Evolutionary conservation across 2,888 invertebrate species (phyloP).

Genomic region (Acrobasis suavella): DNA sequence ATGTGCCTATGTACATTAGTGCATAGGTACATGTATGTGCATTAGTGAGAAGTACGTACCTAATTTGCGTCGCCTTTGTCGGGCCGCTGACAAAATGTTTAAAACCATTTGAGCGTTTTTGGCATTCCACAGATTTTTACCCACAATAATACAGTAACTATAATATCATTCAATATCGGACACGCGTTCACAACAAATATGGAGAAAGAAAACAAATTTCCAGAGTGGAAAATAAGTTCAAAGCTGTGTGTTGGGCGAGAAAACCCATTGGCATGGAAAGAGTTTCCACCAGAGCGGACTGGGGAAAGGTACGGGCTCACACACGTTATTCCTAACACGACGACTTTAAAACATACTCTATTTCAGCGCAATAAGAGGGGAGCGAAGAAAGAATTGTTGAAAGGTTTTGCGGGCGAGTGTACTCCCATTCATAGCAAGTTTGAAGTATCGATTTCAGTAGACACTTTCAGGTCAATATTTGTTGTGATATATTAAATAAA

Average conservation of each 20-base stretch:
- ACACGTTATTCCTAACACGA: slow-evolving; percentile 26
- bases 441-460: slow-evolving; percentile 1
- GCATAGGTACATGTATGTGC: too few species aligned
- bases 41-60: too few species aligned
- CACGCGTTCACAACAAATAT: slow-evolving; percentile 31
- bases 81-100: too few species aligned
- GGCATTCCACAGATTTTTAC: not conserved
- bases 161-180: slow-evolving; percentile 15
- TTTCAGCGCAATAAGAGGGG: not conserved
- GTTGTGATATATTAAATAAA: not conserved
- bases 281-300: slow-evolving; percentile 55
- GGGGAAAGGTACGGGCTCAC: slow-evolving; percentile 44
- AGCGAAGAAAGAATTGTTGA: not conserved
- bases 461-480: not conserved
- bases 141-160: not conserved
- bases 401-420: not conserved
- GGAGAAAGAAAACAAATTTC: slow-evolving; percentile 62
- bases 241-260: slow-evolving; percentile 62
- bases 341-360: not conserved
- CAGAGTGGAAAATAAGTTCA: slow-evolving; percentile 68
- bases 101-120: too few species aligned
- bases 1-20: too few species aligned
- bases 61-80: too few species aligned
- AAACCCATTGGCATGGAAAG: slow-evolving; percentile 60
- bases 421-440: slow-evolving; percentile 2